Percentiles rank a stretch among this genome's conserved stretches.
phyloP scores from a whole-genome alignment of 2,888 invertebrate genomes.

The Ichneumoninae sp. region DNA sequence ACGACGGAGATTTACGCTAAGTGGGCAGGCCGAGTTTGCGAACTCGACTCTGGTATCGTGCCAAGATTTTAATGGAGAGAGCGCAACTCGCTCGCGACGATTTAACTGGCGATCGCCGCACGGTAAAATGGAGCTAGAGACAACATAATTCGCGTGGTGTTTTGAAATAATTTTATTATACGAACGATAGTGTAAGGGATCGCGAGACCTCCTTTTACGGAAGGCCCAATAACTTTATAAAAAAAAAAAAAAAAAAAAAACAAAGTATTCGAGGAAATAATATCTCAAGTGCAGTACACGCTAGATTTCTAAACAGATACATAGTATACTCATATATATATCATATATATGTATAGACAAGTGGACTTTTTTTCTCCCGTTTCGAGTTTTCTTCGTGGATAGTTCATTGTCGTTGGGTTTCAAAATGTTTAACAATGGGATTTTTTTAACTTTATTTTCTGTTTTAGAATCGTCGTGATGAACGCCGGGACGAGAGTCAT shows the following conservation, averaged over 20 bases:
- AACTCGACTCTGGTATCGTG: slow-evolving; percentile 33
- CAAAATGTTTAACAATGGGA: slow-evolving; percentile 43
- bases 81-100: slow-evolving; percentile 12
- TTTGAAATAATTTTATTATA: slow-evolving; percentile 80
- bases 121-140: neutral
- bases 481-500: slow-evolving; percentile 36
- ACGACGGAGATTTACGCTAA: slow-evolving; percentile 37
- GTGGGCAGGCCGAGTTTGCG: slow-evolving; percentile 1
- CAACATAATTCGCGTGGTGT: slow-evolving; percentile 49
- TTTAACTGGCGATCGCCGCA: neutral
- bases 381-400: slow-evolving; percentile 23
- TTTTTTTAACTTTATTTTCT: slow-evolving; percentile 9
- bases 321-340: slow-evolving; percentile 59
- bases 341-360: slow-evolving; percentile 68
- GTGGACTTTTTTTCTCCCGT: slow-evolving; percentile 46
- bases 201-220: slow-evolving; percentile 73
- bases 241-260: slow-evolving; percentile 64
- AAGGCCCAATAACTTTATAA: slow-evolving; percentile 71
- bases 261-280: slow-evolving; percentile 52
- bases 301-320: slow-evolving; percentile 63
- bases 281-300: slow-evolving; percentile 59
- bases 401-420: neutral
- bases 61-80: slow-evolving; percentile 52
- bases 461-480: slow-evolving; percentile 27
- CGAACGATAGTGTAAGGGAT: slow-evolving; percentile 78